Conservation (phyloP, 1,140 invertebrate genomes). For the Microplitis demolitor region DNA sequence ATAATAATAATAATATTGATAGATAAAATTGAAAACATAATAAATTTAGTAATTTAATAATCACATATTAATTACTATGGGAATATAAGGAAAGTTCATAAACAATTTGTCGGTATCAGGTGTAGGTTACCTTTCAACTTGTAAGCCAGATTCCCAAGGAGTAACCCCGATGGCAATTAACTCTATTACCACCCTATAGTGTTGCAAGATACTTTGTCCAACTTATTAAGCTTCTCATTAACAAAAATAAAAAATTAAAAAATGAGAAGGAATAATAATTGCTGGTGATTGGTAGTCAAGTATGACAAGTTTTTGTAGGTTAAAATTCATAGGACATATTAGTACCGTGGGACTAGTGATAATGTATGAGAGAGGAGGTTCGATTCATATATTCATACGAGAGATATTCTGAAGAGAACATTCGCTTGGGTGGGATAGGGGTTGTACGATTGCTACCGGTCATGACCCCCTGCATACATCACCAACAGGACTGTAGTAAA, state of each 20-base stretch:
- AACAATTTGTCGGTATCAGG: slow-evolving; percentile 61
- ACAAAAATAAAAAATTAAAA: slow-evolving; percentile 23
- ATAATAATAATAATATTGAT: too few species aligned
- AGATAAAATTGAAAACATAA: too few species aligned
- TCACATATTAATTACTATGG: too few species aligned
- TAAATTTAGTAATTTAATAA: too few species aligned
- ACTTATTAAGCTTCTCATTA: slow-evolving; percentile 50
- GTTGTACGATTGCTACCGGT: slow-evolving; percentile 49
- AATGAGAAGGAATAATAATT: not conserved
- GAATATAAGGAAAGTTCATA: not conserved
- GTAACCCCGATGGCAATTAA: slow-evolving; percentile 47
- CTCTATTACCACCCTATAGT: slow-evolving; percentile 60
- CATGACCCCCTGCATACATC: slow-evolving; percentile 56
- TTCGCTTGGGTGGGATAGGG: slow-evolving; percentile 8
- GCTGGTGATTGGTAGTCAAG: not conserved
- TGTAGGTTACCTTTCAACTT: slow-evolving; percentile 53
- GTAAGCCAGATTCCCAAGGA: slow-evolving; percentile 47
- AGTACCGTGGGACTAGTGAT: slow-evolving; percentile 40
- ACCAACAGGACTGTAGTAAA: slow-evolving; percentile 46
- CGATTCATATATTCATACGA: slow-evolving; percentile 59
- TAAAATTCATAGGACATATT: slow-evolving; percentile 27
- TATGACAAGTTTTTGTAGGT: not conserved
- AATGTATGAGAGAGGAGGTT: slow-evolving; percentile 34
- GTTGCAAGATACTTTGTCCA: slow-evolving; percentile 43
- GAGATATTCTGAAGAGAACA: slow-evolving; percentile 18